Evolutionary conservation across 2,113 vertebrate genomes (phyloP).

Genomic region (Heterotis niloticus): DNA sequence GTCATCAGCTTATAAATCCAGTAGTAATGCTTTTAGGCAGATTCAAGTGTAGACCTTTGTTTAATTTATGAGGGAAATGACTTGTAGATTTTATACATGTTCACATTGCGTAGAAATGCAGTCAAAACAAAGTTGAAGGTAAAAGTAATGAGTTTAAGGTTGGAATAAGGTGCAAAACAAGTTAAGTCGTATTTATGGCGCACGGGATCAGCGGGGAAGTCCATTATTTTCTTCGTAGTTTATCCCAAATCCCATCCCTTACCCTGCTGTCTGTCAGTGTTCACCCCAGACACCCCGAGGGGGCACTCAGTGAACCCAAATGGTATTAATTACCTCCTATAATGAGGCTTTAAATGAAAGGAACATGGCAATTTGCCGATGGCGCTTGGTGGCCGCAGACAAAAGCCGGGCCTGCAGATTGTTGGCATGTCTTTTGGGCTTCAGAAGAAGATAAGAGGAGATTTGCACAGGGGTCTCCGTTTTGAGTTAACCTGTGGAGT

Average conservation of each 20-base stretch:
- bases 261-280: not conserved
- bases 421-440: constrained; percentile 58
- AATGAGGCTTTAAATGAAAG: constrained; percentile 29
- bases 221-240: constrained; percentile 15
- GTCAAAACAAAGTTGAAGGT: not conserved
- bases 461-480: constrained; percentile 48
- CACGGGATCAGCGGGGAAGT: not conserved
- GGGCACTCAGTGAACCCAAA: constrained; percentile 33
- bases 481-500: constrained; percentile 54
- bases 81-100: too few species aligned
- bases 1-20: too few species aligned
- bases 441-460: constrained; percentile 59
- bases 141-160: not conserved
- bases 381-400: constrained; percentile 19
- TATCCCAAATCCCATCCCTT: not conserved
- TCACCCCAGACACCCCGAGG: constrained; percentile 7
- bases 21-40: too few species aligned
- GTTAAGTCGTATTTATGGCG: not conserved
- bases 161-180: not conserved
- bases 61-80: too few species aligned
- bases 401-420: constrained; percentile 24
- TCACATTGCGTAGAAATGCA: too few species aligned
- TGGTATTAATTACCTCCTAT: constrained; percentile 37
- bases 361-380: constrained; percentile 26
- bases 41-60: too few species aligned